Conservation (phyloP, 2,888 invertebrate species). For the Eristalinus sepulchralis region DNA sequence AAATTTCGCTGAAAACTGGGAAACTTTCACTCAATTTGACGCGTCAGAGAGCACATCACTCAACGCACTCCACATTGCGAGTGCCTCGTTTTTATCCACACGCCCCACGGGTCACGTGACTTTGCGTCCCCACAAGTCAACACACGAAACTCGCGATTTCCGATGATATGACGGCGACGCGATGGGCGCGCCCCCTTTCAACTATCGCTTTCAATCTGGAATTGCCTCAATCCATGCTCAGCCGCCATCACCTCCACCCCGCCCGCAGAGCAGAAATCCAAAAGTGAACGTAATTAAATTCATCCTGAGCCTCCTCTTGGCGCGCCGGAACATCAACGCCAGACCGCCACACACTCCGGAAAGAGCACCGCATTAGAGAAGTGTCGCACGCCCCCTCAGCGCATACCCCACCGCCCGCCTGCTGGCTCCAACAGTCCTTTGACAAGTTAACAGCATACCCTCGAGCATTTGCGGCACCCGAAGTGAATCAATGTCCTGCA, state of each 20-base stretch:
- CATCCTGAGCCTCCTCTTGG: background rate
- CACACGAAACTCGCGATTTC: background rate
- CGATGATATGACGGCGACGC: background rate
- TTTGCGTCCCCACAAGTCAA: background rate
- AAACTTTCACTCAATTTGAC: background rate
- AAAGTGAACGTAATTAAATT: constrained; percentile 23
- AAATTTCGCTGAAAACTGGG: background rate
- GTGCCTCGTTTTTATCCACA: background rate
- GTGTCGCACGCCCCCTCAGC: background rate
- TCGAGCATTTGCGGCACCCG: background rate
- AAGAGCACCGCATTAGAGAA: constrained; percentile 1
- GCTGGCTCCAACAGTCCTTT: background rate
- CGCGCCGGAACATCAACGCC: background rate
- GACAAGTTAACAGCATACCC: constrained; percentile 8
- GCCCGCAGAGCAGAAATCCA: background rate
- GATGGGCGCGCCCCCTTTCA: background rate
- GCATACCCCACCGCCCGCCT: no score
- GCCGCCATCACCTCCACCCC: background rate
- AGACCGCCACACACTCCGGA: background rate
- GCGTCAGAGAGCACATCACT: background rate
- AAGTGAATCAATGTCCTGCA: constrained; percentile 6
- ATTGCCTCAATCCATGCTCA: background rate
- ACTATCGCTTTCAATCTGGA: background rate
- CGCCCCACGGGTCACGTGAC: background rate
- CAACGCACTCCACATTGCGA: background rate